Conservation (phyloP, 2,797 vertebrate species). For the Pteronotus mesoamericanus region DNA sequence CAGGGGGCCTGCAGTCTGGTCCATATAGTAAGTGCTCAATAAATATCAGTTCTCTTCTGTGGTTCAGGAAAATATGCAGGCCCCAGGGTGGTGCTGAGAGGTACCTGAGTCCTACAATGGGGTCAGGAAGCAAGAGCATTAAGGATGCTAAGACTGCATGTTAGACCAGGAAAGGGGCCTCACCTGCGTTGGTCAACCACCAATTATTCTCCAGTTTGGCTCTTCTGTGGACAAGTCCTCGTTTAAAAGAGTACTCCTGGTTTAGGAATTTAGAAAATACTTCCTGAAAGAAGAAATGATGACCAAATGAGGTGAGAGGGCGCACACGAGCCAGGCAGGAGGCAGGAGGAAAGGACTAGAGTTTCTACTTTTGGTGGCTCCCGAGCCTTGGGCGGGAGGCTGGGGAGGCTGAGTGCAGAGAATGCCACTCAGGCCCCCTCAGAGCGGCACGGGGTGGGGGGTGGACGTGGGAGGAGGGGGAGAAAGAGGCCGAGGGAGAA, state of each 20-base stretch:
- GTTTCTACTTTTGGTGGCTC: neutral
- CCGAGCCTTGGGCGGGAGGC: neutral
- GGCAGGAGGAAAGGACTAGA: neutral
- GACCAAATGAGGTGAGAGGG: neutral
- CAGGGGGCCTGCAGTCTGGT: neutral
- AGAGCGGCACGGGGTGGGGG: neutral
- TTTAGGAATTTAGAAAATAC: slow-evolving; percentile 1
- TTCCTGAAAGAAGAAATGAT: slow-evolving; percentile 1
- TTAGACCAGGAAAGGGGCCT: neutral
- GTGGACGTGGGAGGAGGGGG: neutral
- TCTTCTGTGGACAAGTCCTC: neutral
- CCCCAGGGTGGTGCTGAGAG: neutral
- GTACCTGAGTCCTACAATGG: neutral
- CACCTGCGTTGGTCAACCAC: too few species aligned
- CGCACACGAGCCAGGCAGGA: neutral
- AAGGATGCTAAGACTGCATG: neutral
- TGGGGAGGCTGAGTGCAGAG: accelerated
- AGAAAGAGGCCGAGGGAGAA: neutral
- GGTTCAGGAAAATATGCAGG: neutral
- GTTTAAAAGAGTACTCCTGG: neutral
- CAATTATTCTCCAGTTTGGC: neutral
- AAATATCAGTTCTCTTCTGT: neutral
- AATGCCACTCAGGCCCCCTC: neutral
- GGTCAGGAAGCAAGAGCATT: neutral
- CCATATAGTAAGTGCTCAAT: neutral